A percentile compares a stretch with the other conserved stretches of the same genome.
phyloP scores from a whole-genome alignment of 1,140 invertebrate species.

The Kradibia gibbosae region DNA sequence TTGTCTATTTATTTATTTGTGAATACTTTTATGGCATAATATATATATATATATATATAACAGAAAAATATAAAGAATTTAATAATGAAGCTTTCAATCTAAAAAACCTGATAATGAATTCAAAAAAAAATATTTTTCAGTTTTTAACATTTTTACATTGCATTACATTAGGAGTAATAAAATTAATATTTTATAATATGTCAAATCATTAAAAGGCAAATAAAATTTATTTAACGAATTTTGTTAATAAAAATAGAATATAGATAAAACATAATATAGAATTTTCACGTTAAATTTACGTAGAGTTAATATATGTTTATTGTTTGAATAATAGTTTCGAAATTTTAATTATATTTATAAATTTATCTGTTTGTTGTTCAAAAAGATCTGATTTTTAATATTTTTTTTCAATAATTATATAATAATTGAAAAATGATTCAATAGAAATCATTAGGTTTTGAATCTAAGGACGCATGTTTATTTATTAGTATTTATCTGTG shows the following conservation, averaged over 20 bases:
- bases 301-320: no score
- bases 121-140: no score
- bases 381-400: background rate
- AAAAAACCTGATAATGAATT: no score
- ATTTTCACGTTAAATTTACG: no score
- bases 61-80: no score
- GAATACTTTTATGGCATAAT: no score
- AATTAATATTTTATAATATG: no score
- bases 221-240: background rate
- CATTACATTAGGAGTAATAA: background rate
- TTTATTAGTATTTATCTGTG: slow-evolving; percentile 9
- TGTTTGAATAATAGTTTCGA: no score
- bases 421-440: background rate
- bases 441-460: background rate
- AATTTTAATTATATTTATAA: background rate
- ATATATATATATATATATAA: no score
- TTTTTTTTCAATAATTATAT: background rate
- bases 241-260: background rate
- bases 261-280: background rate
- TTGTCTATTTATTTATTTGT: background rate
- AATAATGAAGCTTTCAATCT: no score
- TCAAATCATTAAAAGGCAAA: no score
- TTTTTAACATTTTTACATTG: background rate
- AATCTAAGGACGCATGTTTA: background rate
- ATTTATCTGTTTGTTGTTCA: background rate